Evolutionary conservation across 2,797 vertebrate species (phyloP).

Genomic region (Cygnus olor): DNA sequence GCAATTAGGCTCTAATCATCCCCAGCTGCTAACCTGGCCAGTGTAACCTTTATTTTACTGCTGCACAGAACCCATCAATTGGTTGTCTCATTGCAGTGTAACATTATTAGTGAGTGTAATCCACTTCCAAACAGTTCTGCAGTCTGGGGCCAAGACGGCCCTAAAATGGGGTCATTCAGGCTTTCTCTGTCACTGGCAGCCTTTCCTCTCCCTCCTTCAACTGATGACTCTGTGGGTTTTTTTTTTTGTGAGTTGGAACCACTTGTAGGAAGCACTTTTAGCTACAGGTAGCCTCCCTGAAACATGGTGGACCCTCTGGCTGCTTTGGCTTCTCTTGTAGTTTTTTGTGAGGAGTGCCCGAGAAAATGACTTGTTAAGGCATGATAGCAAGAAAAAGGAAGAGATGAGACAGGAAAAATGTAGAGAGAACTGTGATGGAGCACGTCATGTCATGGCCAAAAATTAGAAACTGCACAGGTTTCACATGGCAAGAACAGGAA

Average conservation of each 20-base stretch:
- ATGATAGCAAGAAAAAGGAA: not conserved
- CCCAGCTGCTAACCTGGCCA: conserved; percentile 23
- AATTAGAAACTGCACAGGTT: not conserved
- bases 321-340: not conserved
- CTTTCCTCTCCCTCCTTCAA: not conserved
- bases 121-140: not conserved
- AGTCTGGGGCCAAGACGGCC: rapidly evolving
- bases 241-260: not conserved
- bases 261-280: not conserved
- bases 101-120: not conserved
- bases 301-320: not conserved
- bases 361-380: not conserved
- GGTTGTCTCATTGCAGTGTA: not conserved
- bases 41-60: not conserved
- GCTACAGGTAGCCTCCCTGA: not conserved
- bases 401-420: not conserved
- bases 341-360: not conserved
- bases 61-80: not conserved
- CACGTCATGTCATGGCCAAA: not conserved
- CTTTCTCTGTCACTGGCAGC: not conserved
- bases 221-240: not conserved
- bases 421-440: not conserved
- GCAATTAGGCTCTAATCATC: not conserved
- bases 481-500: not conserved
- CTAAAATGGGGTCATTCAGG: not conserved